Conservation (phyloP, 2,797 vertebrate species). For the Betta splendens region DNA sequence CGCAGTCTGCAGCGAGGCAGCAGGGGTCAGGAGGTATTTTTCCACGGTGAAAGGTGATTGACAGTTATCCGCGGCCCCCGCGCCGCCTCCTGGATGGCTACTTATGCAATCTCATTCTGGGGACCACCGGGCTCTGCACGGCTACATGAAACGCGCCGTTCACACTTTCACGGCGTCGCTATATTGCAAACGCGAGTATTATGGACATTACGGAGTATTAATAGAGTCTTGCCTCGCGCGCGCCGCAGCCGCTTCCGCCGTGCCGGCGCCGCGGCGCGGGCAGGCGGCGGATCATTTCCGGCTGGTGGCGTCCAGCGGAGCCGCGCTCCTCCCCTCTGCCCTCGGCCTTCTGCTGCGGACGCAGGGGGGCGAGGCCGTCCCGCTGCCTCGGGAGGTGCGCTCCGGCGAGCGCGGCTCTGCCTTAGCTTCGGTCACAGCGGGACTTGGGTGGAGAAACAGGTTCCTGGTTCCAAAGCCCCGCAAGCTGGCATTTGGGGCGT, state of each 20-base stretch:
- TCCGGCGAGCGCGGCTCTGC: conserved; percentile 66
- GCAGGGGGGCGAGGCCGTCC: conserved; percentile 69
- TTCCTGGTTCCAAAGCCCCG: conserved; percentile 73
- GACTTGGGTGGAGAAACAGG: conserved; percentile 74
- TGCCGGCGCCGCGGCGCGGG: conserved; percentile 67
- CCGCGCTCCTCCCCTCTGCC: conserved; percentile 74
- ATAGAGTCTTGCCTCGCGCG: conserved; percentile 45
- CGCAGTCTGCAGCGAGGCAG: conserved; percentile 56
- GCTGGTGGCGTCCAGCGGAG: conserved; percentile 65
- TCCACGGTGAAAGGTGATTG: conserved; percentile 68
- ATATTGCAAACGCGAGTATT: conserved; percentile 41
- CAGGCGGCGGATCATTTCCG: conserved; percentile 77
- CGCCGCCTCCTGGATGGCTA: conserved; percentile 33
- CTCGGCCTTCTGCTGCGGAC: conserved; percentile 74
- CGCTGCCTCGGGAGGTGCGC: conserved; percentile 70
- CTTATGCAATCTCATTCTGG: conserved; percentile 56
- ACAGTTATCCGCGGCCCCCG: conserved; percentile 52
- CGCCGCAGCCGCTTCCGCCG: conserved; percentile 50
- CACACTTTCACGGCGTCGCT: conserved; percentile 27
- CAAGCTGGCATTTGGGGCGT: conserved; percentile 74
- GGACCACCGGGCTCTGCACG: conserved; percentile 35
- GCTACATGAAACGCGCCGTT: conserved; percentile 32
- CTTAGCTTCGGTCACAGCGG: conserved; percentile 71
- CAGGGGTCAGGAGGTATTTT: conserved; percentile 69
- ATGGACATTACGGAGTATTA: conserved; percentile 28